Percentiles rank a stretch among this genome's conserved stretches.
Conservation (phyloP, 2,797 vertebrate species). For the Neosilurus mollespiculum region DNA sequence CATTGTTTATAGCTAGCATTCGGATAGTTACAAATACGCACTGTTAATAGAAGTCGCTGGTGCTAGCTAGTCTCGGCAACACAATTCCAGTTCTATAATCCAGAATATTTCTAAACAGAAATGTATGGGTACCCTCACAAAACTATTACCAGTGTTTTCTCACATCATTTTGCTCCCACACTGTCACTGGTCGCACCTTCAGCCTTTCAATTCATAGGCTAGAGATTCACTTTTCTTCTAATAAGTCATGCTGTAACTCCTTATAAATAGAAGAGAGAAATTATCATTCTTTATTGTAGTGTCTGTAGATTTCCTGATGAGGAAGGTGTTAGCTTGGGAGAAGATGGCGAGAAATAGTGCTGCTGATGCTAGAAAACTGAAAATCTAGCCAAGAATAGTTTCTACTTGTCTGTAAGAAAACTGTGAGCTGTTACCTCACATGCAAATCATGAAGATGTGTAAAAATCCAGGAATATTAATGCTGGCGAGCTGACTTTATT, state of each 20-base stretch:
- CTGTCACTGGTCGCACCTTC: constrained; percentile 35
- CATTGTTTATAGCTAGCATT: neutral
- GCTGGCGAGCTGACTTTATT: neutral
- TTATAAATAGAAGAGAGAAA: constrained; percentile 13
- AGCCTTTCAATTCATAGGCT: constrained; percentile 7
- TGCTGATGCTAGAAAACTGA: neutral
- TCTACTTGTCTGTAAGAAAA: neutral
- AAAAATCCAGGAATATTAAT: neutral
- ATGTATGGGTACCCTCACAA: no score
- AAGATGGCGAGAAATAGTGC: neutral
- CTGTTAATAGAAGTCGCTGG: neutral
- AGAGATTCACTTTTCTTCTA: constrained; percentile 9
- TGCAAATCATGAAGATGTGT: neutral
- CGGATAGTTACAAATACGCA: neutral
- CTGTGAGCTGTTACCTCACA: neutral
- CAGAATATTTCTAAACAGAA: neutral
- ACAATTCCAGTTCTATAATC: neutral
- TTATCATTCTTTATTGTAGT: constrained; percentile 29
- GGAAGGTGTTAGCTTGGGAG: constrained; percentile 44
- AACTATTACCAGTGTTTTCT: neutral
- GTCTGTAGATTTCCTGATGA: constrained; percentile 32
- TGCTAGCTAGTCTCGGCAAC: neutral
- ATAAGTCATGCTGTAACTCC: neutral
- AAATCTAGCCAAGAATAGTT: neutral
- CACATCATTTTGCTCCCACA: neutral